Evolutionary conservation across 2,113 vertebrate genomes (phyloP).

Genomic region (Motacilla tschutschensis): DNA sequence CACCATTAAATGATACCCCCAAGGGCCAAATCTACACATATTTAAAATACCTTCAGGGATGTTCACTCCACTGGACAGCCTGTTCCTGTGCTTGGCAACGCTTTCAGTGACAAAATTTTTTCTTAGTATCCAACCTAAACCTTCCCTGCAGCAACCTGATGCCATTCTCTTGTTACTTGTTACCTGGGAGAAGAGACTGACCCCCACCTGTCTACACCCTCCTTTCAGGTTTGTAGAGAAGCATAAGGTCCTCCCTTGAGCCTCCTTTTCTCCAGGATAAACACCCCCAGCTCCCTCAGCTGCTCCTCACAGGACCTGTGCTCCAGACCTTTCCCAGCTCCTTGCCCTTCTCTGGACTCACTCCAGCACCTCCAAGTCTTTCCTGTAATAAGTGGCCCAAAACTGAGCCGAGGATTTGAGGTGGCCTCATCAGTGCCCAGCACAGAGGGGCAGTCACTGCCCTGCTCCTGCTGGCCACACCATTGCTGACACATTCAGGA

Average conservation of each 20-base stretch:
- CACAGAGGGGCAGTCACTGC: background rate
- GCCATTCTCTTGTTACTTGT: background rate
- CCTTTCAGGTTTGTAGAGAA: background rate
- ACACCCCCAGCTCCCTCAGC: background rate
- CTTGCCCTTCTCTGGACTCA: fast-evolving
- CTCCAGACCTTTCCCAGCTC: background rate
- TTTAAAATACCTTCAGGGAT: background rate
- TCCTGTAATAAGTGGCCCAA: too few species aligned
- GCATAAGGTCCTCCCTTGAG: fast-evolving
- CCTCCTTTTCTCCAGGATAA: background rate
- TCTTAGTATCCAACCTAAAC: background rate
- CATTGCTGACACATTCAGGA: background rate
- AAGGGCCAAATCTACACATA: background rate
- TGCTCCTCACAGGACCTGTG: background rate
- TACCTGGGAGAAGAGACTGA: background rate
- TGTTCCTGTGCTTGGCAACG: background rate
- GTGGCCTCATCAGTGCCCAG: background rate
- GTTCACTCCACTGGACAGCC: background rate
- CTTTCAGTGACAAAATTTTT: background rate
- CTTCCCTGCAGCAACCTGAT: background rate
- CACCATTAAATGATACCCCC: background rate
- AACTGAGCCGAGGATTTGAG: background rate
- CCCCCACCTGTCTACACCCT: too few species aligned
- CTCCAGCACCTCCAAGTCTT: background rate
- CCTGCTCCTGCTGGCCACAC: background rate